A percentile compares a stretch with the other conserved stretches of the same genome.
Conservation (phyloP, 2,888 invertebrate genomes). For the Caenorhabditis sp. region DNA sequence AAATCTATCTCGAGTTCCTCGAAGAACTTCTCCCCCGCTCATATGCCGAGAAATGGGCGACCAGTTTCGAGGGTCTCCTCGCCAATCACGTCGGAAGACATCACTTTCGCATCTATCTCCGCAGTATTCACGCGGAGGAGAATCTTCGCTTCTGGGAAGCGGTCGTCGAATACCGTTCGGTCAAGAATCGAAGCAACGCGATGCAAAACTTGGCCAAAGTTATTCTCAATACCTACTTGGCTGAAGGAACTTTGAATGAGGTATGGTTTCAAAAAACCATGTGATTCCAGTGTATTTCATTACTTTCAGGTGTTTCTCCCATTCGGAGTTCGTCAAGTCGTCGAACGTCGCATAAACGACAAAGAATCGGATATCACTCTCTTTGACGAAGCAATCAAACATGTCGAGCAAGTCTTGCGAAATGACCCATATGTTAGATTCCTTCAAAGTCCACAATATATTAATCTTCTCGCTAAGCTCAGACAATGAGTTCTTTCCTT, state of each 20-base stretch:
- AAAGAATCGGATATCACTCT: slow-evolving; percentile 64
- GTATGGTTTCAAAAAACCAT: no score
- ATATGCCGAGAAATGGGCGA: slow-evolving; percentile 69
- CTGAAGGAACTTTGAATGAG: slow-evolving; percentile 66
- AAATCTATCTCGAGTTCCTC: slow-evolving; percentile 57
- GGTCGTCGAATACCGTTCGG: slow-evolving; percentile 56
- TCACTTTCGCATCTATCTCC: slow-evolving; percentile 67
- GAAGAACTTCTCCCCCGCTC: slow-evolving; percentile 62
- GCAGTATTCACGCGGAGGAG: slow-evolving; percentile 69
- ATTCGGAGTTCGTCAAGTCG: slow-evolving; percentile 65
- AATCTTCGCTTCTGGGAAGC: slow-evolving; percentile 70
- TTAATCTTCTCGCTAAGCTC: slow-evolving; percentile 50
- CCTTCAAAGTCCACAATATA: slow-evolving; percentile 63
- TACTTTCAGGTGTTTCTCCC: slow-evolving; percentile 67
- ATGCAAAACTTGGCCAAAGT: slow-evolving; percentile 65
- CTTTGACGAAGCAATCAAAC: slow-evolving; percentile 69
- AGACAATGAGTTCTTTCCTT: slow-evolving; percentile 9
- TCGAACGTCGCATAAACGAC: slow-evolving; percentile 59
- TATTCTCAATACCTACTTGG: slow-evolving; percentile 65
- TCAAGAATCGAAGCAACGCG: slow-evolving; percentile 60
- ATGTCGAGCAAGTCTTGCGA: slow-evolving; percentile 65
- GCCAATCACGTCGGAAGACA: slow-evolving; percentile 69
- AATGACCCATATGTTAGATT: slow-evolving; percentile 70
- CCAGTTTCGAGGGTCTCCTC: slow-evolving; percentile 66
- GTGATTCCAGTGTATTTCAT: no score